A percentile compares a stretch with the other conserved stretches of the same genome.
phyloP scores from a whole-genome alignment of 2,888 invertebrate genomes.

The Drosophila aldrichi region DNA sequence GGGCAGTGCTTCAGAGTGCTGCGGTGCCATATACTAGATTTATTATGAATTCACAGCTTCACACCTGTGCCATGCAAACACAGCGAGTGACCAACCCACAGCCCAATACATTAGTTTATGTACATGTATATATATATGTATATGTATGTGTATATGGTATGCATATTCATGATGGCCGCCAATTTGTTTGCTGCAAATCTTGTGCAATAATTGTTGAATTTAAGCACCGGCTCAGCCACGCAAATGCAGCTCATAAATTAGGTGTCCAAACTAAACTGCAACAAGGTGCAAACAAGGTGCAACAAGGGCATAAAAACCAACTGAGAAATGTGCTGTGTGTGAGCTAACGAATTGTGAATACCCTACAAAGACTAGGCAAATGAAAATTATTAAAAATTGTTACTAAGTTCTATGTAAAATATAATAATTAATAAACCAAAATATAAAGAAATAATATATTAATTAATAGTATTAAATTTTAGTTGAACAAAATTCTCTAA shows the following conservation, averaged over 20 bases:
- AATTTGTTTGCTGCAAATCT: conserved; percentile 46
- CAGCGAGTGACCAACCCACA: not conserved
- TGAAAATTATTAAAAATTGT: too few relatives aligned
- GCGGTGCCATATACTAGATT: conserved; percentile 21
- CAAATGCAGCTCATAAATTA: conserved; percentile 82
- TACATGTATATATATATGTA: not conserved
- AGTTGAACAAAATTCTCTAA: too few relatives aligned
- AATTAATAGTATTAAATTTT: too few relatives aligned
- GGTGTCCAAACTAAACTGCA: conserved; percentile 71
- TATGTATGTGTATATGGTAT: not conserved
- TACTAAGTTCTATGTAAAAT: too few relatives aligned
- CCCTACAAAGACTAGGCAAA: too few relatives aligned
- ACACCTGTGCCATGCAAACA: conserved; percentile 45
- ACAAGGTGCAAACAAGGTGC: conserved; percentile 57
- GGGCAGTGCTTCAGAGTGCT: conserved; percentile 16
- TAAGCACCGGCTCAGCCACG: conserved; percentile 57
- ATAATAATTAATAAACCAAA: too few relatives aligned
- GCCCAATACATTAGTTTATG: not conserved
- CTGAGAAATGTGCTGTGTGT: not conserved
- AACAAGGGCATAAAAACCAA: conserved; percentile 18
- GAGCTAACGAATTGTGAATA: not conserved
- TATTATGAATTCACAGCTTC: conserved; percentile 54
- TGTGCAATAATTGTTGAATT: conserved; percentile 37
- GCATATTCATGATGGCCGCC: conserved; percentile 51
- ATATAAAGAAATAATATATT: too few relatives aligned